Evolutionary conservation across 2,113 vertebrate genomes (phyloP).

Genomic region (Chlamydotis undulata): DNA sequence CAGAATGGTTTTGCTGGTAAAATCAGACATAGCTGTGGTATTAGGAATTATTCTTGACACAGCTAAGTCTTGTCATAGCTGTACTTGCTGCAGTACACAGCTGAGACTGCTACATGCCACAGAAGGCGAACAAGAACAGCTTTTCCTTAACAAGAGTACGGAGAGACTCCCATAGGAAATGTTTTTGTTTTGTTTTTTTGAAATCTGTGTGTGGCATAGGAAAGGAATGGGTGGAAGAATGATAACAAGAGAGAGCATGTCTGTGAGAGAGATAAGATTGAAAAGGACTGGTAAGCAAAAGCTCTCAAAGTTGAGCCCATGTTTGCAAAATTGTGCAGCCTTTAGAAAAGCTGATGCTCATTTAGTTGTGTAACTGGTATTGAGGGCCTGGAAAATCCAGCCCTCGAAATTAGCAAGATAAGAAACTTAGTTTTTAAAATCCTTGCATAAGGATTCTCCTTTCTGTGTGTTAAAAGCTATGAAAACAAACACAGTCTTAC

Average conservation of each 20-base stretch:
- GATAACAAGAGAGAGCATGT: constrained; percentile 48
- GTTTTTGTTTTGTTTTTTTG: constrained; percentile 26
- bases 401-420: neutral
- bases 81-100: constrained; percentile 47
- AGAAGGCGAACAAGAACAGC: constrained; percentile 9
- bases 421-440: neutral
- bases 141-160: constrained; percentile 35
- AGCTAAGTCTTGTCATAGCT: constrained; percentile 26
- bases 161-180: constrained; percentile 43
- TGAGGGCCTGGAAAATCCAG: constrained; percentile 2
- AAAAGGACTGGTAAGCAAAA: constrained; percentile 50
- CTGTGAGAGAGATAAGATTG: constrained; percentile 44
- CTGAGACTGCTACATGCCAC: constrained; percentile 38
- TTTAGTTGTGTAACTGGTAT: neutral
- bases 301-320: neutral
- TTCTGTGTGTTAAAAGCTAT: neutral
- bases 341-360: neutral
- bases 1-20: constrained; percentile 14
- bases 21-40: constrained; percentile 54
- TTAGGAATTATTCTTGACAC: constrained; percentile 35
- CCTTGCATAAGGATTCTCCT: neutral
- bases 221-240: constrained; percentile 45
- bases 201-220: constrained; percentile 34
- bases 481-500: neutral
- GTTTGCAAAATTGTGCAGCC: neutral